Conservation (phyloP, 1,140 invertebrate genomes). For the Luehdorfia chinensis region DNA sequence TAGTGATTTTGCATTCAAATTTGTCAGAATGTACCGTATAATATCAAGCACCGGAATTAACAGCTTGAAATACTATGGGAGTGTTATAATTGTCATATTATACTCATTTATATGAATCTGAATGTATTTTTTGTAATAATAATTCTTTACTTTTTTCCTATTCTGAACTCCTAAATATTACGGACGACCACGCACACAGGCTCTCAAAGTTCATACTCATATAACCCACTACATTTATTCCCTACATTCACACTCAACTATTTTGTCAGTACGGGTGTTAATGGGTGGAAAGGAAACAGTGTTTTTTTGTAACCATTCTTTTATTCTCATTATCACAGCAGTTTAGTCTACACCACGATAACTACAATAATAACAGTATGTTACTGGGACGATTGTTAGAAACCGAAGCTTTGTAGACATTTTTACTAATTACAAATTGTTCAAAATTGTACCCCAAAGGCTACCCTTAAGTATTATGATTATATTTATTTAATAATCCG, state of each 20-base stretch:
- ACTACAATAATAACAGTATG: constrained; percentile 5
- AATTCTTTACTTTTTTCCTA: not conserved
- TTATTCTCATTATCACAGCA: constrained; percentile 66
- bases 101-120: no score
- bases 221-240: constrained; percentile 12
- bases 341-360: constrained; percentile 20
- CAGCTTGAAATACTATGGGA: no score
- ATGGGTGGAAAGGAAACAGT: constrained; percentile 69
- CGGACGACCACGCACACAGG: not conserved
- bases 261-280: constrained; percentile 14
- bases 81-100: no score
- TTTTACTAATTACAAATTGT: constrained; percentile 3
- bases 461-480: no score
- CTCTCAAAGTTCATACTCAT: not conserved
- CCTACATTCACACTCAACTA: constrained; percentile 8
- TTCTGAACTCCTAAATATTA: not conserved
- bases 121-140: not conserved
- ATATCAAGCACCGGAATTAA: no score
- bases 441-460: not conserved
- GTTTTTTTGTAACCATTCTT: constrained; percentile 58
- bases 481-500: no score
- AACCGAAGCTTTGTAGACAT: not conserved
- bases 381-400: not conserved
- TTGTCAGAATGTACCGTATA: no score
- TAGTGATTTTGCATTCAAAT: no score